Base-by-base conservation (phyloP, 2,113 vertebrate genomes). In the Ochotona princeps region DNA sequence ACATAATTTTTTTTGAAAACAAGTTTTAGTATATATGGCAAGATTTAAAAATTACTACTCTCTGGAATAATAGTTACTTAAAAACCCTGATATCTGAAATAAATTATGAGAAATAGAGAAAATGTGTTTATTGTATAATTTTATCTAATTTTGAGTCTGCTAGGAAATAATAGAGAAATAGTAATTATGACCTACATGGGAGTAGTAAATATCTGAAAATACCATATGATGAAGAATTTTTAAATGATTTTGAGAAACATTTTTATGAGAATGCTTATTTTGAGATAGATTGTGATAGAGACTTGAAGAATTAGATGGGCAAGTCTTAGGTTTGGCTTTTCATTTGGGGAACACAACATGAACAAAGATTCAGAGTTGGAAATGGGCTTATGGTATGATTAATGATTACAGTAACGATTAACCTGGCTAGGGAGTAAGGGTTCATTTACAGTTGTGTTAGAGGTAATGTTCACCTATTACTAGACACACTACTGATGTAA, bases 231-330 rank as follows among this genome's bases (percentile, higher is more conserved):
- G 2, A 83, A 78, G 44, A 89, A 74, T 89, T 32, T 83, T 80
- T 25, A 78, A 57, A 28, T 88, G 91, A 49, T 87, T 87, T 87
- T 87, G 35, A n/a, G 81, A 83, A 73, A 70, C 66, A 54, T 23
- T 81, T 94, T 91, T 92, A 38, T 91, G 51, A 89, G 89, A 94
- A 90, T 28, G 51, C 4, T 65, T 73, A n/a, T 18, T 8, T 89
- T 15, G 44, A 61, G 26, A n/a, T 66, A 17, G 57, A 82, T 26
- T 75, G 47, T 75, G 47, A 25, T 70, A 81, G 54, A 49, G 23
- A 47, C 47, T 83, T 85, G 23, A 89, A 88, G 65, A 70, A 66
- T 57, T 23, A 63, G 54, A 65, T 44, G 17, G 54, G 54, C 32
- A 70, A 23, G 28, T 81, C 75, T 60, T 90, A 51, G 63, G n/a